These are phyloP conservation scores for Nephrotoma appendiculata DNA, from an alignment of 2,888 invertebrate genomes.

Conservation along the genomic window DNA sequence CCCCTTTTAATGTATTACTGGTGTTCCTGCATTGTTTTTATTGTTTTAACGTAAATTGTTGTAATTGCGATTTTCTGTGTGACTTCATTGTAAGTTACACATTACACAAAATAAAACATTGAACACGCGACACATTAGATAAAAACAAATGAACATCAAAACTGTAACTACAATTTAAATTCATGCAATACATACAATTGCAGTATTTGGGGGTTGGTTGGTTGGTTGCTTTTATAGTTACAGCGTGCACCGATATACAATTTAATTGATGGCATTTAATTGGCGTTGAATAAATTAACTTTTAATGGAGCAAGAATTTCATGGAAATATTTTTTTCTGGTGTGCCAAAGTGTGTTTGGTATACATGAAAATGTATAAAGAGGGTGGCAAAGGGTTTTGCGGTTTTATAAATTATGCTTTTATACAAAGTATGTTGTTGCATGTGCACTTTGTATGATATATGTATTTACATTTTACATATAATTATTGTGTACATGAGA, in stretches of 20 bases:
- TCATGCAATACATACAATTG: background rate
- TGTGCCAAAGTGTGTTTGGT: background rate
- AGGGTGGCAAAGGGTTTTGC: background rate
- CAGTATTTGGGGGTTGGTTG: background rate
- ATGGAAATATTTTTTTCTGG: background rate
- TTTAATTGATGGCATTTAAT: background rate
- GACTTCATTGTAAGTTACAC: background rate
- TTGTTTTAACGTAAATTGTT: background rate
- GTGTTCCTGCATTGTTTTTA: background rate
- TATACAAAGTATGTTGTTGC: background rate
- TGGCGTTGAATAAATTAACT: background rate
- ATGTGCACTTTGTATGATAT: background rate
- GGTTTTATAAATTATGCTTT: background rate
- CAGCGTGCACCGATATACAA: background rate
- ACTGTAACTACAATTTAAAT: background rate
- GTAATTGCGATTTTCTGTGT: background rate
- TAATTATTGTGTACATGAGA: background rate
- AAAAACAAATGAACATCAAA: background rate
- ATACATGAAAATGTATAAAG: background rate
- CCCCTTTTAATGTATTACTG: background rate
- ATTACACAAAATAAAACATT: background rate
- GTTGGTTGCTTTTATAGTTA: background rate
- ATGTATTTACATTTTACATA: background rate
- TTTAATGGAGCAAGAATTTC: background rate
- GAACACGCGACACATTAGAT: background rate